Percentiles rank a stretch among this genome's conserved stretches.
These are phyloP conservation scores for Cladorhizidae sp. DNA, from an alignment of 37 sponge, comb jelly and placozoan species.

Conservation along the genomic window DNA sequence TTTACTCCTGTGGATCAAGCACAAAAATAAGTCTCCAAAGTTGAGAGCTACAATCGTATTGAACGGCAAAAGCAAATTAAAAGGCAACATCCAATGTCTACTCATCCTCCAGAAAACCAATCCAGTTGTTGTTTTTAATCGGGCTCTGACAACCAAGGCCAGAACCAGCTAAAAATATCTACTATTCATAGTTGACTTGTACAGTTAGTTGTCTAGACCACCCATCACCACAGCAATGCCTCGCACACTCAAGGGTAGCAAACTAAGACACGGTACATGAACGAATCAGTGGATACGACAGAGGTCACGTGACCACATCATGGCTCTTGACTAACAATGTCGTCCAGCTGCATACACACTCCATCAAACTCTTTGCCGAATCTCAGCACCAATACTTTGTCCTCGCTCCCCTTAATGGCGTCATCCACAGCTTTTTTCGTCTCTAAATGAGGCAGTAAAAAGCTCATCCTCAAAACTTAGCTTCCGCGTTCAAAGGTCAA, in stretches of 20 bases:
- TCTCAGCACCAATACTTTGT: conserved; percentile 84
- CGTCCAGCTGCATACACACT: conserved; percentile 82
- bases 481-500: conserved; percentile 1
- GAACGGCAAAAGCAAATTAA: too few species aligned
- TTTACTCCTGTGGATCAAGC: too few species aligned
- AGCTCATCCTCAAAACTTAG: conserved; percentile 1
- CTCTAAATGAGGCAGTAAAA: conserved; percentile 27
- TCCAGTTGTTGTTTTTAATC: too few species aligned
- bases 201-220: too few species aligned
- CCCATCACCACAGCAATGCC: too few species aligned
- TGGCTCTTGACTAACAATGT: conserved; percentile 85
- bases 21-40: too few species aligned
- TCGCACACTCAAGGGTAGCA: background rate
- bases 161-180: too few species aligned
- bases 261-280: background rate
- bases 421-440: conserved; percentile 80
- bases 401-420: conserved; percentile 81
- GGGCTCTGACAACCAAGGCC: too few species aligned
- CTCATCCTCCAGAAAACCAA: too few species aligned
- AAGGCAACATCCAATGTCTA: too few species aligned
- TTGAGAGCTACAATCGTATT: too few species aligned
- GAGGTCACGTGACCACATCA: background rate
- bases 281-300: background rate
- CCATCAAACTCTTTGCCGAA: conserved; percentile 83
- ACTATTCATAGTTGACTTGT: too few species aligned